Percentiles rank a stretch among this genome's conserved stretches.
Evolutionary conservation across 2,888 invertebrate species (phyloP).

Genomic region (Drosophila basisetae): DNA sequence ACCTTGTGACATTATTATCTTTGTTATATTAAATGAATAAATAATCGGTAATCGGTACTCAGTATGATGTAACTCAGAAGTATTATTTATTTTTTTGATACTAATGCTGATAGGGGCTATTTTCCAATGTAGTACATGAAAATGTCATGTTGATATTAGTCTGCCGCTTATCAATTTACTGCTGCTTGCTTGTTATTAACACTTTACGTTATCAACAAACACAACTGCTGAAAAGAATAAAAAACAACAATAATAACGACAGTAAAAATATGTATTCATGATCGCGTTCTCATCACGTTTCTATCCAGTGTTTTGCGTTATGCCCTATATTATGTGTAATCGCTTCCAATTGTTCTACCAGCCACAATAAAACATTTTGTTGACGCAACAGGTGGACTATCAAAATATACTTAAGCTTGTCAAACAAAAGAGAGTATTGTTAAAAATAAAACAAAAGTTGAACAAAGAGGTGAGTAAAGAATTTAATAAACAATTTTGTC

Average conservation of each 20-base stretch:
- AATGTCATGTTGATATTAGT: conserved; percentile 23
- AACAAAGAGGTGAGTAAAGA: background rate
- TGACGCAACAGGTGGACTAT: background rate
- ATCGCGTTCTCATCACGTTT: conserved; percentile 55
- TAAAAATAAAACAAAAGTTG: background rate
- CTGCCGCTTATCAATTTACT: conserved; percentile 41
- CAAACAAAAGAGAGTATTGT: background rate
- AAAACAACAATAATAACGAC: background rate
- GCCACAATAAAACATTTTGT: background rate
- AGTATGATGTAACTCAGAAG: conserved; percentile 12
- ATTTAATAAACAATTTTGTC: no score
- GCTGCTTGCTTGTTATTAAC: conserved; percentile 7
- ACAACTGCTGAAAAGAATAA: background rate
- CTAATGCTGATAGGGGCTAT: conserved; percentile 34
- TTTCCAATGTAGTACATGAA: conserved; percentile 22
- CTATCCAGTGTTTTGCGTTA: conserved; percentile 44
- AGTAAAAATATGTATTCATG: conserved; percentile 11
- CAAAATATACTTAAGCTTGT: background rate
- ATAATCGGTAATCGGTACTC: conserved; percentile 4
- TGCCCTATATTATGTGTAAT: conserved; percentile 4
- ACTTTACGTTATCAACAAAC: conserved; percentile 22
- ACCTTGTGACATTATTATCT: background rate
- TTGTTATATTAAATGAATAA: background rate
- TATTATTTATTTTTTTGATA: conserved; percentile 29
- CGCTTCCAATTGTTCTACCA: background rate